Base-by-base conservation (phyloP, 2,888 invertebrate genomes). In the Elmis aenea region DNA sequence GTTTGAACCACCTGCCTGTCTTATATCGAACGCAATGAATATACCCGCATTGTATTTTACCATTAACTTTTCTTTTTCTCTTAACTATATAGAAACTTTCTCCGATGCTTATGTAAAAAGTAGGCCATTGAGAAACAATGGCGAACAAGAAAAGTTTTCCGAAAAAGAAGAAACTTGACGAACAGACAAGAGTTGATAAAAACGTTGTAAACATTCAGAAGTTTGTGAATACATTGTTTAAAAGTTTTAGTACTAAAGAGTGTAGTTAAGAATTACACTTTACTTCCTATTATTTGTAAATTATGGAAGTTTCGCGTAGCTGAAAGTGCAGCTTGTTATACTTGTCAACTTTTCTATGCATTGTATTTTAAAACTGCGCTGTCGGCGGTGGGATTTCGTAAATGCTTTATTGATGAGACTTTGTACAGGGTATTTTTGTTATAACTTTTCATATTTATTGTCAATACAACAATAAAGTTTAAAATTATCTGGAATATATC, bases 1-100 rank as follows among this genome's bases (percentile, higher is more conserved):
- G 44, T 42, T 44, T 42, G 46, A 44, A 48, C 51, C 34, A 38
- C 42, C 33, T 39, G 42, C 34, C 33, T 26, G 26, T 34, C 33
- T 38, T 38, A 38, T 42, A 39, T 39, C 33, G 42, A 38, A 16
- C 38, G 20, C 20, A 42, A 26, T 28, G 42, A 34, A 42, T 35
- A 33, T 23, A 35, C 26, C 26, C 29, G 21, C 24, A 38, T 38
- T 42, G 33, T 42, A 33, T 42, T 38, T 38, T 34, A 13, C 36
- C 10, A 14, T 18, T 15, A 32, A 27, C 33, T 31, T 30, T 33
- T 37, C 20, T 27, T 33, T 38, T 38, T 38, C 39, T 33, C 39
- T 25, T 32, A 10, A 16, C 32, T 21, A 38, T 32, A 32, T 28
- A 27, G 14, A 25, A 26, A 13, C 31, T 38, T 31, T n/a, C n/a